phyloP scores from a whole-genome alignment of 2,797 vertebrate species.

The Cottoperca gobio region DNA sequence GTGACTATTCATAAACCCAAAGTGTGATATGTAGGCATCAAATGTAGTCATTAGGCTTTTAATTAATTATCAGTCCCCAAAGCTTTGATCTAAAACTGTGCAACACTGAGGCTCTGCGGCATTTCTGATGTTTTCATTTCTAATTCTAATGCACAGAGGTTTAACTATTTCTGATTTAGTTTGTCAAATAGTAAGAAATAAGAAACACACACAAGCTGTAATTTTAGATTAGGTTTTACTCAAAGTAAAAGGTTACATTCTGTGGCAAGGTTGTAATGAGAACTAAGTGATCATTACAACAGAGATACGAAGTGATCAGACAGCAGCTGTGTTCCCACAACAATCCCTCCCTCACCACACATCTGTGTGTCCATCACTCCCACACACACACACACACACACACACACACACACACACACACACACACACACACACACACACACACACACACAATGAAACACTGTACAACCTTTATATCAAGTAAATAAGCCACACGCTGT shows the following conservation, averaged over 20 bases:
- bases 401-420: neutral
- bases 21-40: neutral
- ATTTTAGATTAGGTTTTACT: conserved; percentile 9
- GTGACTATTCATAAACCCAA: neutral
- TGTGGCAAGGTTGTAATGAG: conserved; percentile 40
- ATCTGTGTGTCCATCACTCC: conserved; percentile 60
- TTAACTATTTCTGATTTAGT: neutral
- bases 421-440: neutral
- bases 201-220: neutral
- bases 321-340: conserved; percentile 79
- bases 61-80: neutral
- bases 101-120: neutral
- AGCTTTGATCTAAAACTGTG: neutral
- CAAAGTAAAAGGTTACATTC: conserved; percentile 39
- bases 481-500: conserved; percentile 41
- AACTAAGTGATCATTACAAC: conserved; percentile 49
- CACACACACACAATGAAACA: neutral
- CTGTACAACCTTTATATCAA: conserved; percentile 38
- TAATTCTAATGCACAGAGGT: neutral
- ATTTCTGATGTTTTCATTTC: neutral
- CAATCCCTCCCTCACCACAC: conserved; percentile 76
- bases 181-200: neutral
- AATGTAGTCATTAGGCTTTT: neutral
- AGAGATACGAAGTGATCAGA: conserved; percentile 58
- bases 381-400: conserved; percentile 7